phyloP scores from a whole-genome alignment of 1,140 invertebrate genomes.

The Drosophila sucinea region DNA sequence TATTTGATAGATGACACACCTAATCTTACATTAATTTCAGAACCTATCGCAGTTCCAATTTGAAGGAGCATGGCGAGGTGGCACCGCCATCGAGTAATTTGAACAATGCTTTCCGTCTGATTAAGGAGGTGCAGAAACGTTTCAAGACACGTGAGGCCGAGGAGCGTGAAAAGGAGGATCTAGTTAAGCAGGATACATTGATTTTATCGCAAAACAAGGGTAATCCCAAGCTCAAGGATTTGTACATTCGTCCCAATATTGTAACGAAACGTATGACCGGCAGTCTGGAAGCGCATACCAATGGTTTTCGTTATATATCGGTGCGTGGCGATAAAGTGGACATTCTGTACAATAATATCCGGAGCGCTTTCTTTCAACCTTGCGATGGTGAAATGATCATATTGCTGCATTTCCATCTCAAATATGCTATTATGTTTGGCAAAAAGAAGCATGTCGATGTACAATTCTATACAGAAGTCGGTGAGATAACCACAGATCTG shows the following conservation, averaged over 20 bases:
- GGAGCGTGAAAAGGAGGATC: constrained; percentile 98
- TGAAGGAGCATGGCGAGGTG: constrained; percentile 98
- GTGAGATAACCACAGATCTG: constrained; percentile 99
- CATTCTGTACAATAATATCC: constrained; percentile 99
- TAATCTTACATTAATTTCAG: constrained; percentile 84
- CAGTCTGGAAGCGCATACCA: constrained; percentile 97
- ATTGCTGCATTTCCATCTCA: constrained; percentile 98
- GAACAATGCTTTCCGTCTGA: constrained; percentile 97
- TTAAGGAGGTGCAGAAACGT: constrained; percentile 99
- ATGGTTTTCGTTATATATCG: constrained; percentile 99
- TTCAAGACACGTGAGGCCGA: constrained; percentile 99
- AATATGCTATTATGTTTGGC: constrained; percentile 99
- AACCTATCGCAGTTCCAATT: constrained; percentile 99
- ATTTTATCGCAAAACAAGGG: constrained; percentile 97
- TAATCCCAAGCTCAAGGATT: constrained; percentile 99
- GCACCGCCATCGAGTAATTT: constrained; percentile 97
- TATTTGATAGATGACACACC: background rate
- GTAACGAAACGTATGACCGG: constrained; percentile 98
- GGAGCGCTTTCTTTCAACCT: constrained; percentile 99
- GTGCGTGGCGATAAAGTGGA: constrained; percentile 99
- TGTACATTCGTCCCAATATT: constrained; percentile 99
- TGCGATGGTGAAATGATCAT: constrained; percentile 99
- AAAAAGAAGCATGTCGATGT: constrained; percentile 99
- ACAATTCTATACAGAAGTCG: constrained; percentile 99
- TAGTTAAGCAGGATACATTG: constrained; percentile 99